A percentile compares a stretch with the other conserved stretches of the same genome.
These are phyloP conservation scores for Saxicola maurus DNA, from an alignment of 2,797 vertebrate species.

Conservation along the genomic window DNA sequence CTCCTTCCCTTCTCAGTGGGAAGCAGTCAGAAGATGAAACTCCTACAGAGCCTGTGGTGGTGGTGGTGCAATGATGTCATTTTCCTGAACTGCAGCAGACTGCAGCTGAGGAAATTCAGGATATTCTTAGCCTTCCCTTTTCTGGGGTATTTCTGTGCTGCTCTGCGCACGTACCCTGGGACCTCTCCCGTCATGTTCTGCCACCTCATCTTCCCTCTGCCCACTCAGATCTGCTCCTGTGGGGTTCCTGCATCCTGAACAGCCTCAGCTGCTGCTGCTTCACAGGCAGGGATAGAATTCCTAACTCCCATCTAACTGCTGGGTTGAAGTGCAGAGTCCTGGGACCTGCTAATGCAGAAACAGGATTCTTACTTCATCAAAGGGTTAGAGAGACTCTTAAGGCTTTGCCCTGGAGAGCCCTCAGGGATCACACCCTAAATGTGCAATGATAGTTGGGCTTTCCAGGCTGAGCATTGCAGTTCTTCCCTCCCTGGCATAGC, in stretches of 20 bases:
- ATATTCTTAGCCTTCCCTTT: not conserved
- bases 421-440: not conserved
- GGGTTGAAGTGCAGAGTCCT: not conserved
- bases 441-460: not conserved
- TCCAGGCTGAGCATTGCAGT: not conserved
- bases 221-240: accelerated
- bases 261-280: not conserved
- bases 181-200: not conserved
- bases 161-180: accelerated
- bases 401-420: not conserved
- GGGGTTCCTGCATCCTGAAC: not conserved
- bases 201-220: not conserved
- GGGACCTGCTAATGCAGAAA: not conserved
- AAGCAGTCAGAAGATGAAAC: not conserved
- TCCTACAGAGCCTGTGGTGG: not conserved
- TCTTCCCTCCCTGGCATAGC: not conserved
- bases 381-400: not conserved
- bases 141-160: not conserved
- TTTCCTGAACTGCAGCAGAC: slow-evolving; percentile 24
- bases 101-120: not conserved
- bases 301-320: not conserved
- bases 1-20: not conserved
- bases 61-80: slow-evolving; percentile 23
- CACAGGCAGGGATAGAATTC: not conserved
- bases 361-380: accelerated